phyloP scores from a whole-genome alignment of 2,888 invertebrate species.

The Apotomis capreana region DNA sequence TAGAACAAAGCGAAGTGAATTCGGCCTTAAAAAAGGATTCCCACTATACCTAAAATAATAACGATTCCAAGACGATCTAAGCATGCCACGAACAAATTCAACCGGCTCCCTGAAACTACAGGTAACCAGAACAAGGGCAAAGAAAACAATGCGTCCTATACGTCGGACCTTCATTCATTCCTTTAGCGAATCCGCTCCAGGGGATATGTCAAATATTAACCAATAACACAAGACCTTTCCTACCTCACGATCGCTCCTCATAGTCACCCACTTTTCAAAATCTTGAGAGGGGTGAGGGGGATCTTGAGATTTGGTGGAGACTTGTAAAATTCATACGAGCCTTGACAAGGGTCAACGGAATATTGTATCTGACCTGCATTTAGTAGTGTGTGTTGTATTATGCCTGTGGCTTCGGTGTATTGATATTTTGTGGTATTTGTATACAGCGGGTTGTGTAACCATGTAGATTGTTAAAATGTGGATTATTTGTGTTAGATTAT shows the following conservation, averaged over 20 bases:
- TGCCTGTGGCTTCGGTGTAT: constrained; percentile 4
- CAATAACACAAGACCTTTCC: constrained; percentile 43
- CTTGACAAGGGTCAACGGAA: constrained; percentile 49
- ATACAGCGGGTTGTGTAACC: too few species aligned
- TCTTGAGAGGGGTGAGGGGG: constrained; percentile 36
- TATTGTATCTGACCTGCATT: constrained; percentile 54
- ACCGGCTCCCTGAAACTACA: background rate
- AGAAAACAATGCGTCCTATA: constrained; percentile 42
- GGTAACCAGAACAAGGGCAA: constrained; percentile 17
- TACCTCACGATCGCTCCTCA: constrained; percentile 31
- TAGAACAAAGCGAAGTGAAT: too few species aligned
- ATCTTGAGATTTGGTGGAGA: constrained; percentile 43
- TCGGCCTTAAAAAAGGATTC: too few species aligned
- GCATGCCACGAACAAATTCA: background rate
- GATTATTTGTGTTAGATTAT: too few species aligned
- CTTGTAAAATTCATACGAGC: constrained; percentile 47
- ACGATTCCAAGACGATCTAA: too few species aligned
- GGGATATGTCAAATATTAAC: constrained; percentile 48
- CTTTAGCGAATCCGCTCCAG: constrained; percentile 48
- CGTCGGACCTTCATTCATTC: constrained; percentile 46
- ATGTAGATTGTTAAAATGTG: too few species aligned
- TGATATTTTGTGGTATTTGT: constrained; percentile 7
- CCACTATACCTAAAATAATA: too few species aligned
- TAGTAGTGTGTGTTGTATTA: constrained; percentile 45
- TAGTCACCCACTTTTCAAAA: constrained; percentile 25